These are phyloP conservation scores for Calameuta idolon DNA, from an alignment of 2,888 invertebrate genomes.

Conservation along the genomic window DNA sequence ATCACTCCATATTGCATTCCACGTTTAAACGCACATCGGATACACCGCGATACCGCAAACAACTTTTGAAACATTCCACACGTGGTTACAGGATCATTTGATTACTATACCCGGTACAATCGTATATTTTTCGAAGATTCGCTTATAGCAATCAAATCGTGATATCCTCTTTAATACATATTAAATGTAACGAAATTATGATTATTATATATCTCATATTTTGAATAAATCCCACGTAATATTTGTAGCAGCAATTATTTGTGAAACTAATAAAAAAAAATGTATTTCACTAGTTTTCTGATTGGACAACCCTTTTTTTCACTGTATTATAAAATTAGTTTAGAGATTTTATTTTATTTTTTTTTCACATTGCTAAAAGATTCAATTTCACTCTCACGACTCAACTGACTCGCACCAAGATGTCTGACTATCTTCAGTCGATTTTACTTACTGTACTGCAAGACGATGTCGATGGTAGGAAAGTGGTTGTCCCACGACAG, in stretches of 20 bases:
- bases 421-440: background rate
- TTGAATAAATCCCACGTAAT: background rate
- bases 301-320: background rate
- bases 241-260: slow-evolving; percentile 5
- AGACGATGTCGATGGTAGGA: slow-evolving; percentile 21
- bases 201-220: background rate
- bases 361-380: background rate
- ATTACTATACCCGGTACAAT: background rate
- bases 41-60: background rate
- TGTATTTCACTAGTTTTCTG: background rate
- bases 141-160: background rate
- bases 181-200: background rate
- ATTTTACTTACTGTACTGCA: background rate
- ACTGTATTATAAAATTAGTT: background rate
- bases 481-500: slow-evolving; percentile 53
- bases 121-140: background rate
- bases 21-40: background rate
- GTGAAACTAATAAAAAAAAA: background rate
- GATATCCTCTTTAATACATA: background rate
- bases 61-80: background rate
- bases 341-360: background rate
- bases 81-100: background rate
- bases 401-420: background rate
- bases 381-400: background rate
- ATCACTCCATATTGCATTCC: background rate